Conservation (phyloP, 2,113 vertebrate genomes). For the Ardeotis arabs region DNA sequence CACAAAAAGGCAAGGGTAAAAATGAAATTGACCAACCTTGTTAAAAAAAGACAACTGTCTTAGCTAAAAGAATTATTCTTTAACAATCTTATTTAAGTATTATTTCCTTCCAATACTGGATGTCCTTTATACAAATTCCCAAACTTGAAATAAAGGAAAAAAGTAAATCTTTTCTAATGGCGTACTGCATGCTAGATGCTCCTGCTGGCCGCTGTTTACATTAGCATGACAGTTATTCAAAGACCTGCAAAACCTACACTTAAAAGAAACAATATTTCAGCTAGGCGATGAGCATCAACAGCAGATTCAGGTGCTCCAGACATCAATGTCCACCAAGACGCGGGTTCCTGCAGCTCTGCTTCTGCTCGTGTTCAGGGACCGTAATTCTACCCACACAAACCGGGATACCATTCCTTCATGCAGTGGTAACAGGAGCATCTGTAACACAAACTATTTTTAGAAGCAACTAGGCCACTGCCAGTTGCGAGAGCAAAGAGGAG, state of each 20-base stretch:
- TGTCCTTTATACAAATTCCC: not conserved
- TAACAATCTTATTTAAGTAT: not conserved
- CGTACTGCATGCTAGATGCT: not conserved
- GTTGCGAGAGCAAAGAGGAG: not conserved
- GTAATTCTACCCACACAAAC: not conserved
- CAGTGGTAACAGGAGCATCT: conserved; percentile 37
- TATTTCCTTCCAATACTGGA: not conserved
- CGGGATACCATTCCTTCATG: not conserved
- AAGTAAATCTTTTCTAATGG: not conserved
- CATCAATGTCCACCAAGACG: accelerated
- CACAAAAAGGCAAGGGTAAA: not conserved
- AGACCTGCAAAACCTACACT: not conserved
- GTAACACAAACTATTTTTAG: conserved; percentile 29
- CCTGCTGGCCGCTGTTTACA: not conserved
- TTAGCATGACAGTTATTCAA: not conserved
- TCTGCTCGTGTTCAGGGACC: not conserved
- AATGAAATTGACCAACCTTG: not conserved
- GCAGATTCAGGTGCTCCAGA: not conserved
- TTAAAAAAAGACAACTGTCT: not conserved
- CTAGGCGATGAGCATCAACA: not conserved
- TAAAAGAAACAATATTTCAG: not conserved
- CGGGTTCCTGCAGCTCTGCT: not conserved
- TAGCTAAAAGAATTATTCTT: not conserved
- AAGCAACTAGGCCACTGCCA: not conserved
- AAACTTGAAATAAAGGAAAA: not conserved